Evolutionary conservation across 2,888 invertebrate genomes (phyloP), one percentile per base, ranked within the genome.

Genomic region (Cephalotes varians): DNA sequence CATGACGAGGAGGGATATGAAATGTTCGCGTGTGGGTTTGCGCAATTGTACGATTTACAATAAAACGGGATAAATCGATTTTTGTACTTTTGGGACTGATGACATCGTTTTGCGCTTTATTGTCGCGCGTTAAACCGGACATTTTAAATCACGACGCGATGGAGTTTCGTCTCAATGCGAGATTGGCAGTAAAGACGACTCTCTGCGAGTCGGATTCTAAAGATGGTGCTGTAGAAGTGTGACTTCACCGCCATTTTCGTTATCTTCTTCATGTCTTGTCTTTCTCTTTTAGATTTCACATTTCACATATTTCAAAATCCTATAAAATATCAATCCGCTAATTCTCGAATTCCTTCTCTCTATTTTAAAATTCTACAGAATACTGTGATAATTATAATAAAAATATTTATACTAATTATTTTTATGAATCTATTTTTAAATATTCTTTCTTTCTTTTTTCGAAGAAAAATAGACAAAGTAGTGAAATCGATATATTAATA

Each of bases 11-110:
- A 71, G 25, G n/a, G 54, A 79, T 56, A 44, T 34, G 12, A 44
- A 56, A 79, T 3, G 44, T 12, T 18, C 2, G 31, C 18, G 54
- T 40, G 77, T 71, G 31, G 44, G 5, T 56, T 79, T 34, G 34
- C 51, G 51, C 56, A 12, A 40, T 34, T 77, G 67, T 54, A 34
- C 44, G 44, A 77, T 71, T 79, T 72, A 72, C 44, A 56, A 79
- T 47, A 72, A 79, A 79, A 56, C 77, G 56, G 72, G 34, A 56
- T 79, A 79, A 71, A 79, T 79, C 72, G 77, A 51, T 79, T 79
- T 79, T 79, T 79, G 72, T 56, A 79, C 77, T 79, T 79, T 79
- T 56, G 21, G 77, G 34, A 79, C 77, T 79, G 77, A 79, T 72
- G 72, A 71, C 56, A 56, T 31, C 56, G 77, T 72, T 44, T 56